phyloP scores from a whole-genome alignment of 1,140 invertebrate genomes.

The Polypedilum vanderplanki region DNA sequence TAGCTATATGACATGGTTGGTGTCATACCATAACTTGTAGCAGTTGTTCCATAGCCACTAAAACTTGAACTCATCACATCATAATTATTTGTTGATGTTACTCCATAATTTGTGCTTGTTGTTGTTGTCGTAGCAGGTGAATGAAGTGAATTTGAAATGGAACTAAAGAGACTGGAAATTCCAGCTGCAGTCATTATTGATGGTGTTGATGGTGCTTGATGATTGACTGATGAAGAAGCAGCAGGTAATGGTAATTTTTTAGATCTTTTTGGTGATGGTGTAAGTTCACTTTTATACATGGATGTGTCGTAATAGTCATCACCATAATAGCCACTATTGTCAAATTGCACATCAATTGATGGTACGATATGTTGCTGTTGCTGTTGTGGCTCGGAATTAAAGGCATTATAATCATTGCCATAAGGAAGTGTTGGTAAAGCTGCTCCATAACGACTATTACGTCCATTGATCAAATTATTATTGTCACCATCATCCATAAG shows the following conservation, averaged over 20 bases:
- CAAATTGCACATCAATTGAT: neutral
- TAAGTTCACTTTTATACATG: slow-evolving; percentile 19
- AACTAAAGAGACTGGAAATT: slow-evolving; percentile 8
- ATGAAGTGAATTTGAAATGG: slow-evolving; percentile 34
- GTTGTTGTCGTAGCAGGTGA: slow-evolving; percentile 36
- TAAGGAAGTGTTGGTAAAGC: neutral
- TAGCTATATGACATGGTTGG: neutral
- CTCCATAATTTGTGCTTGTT: neutral
- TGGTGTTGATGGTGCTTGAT: slow-evolving; percentile 36
- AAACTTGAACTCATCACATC: neutral
- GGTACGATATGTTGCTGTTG: neutral
- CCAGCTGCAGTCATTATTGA: slow-evolving; percentile 34
- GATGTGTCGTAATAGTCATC: slow-evolving; percentile 28
- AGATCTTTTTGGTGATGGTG: slow-evolving; percentile 32
- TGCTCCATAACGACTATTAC: neutral
- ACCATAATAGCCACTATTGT: slow-evolving; percentile 26
- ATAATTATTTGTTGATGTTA: neutral
- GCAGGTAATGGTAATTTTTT: slow-evolving; percentile 34
- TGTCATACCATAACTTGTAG: neutral
- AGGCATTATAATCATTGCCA: neutral
- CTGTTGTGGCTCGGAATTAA: neutral
- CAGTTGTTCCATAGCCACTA: neutral
- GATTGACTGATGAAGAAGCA: slow-evolving; percentile 31
- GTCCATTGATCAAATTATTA: slow-evolving; percentile 13
- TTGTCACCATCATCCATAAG: slow-evolving; percentile 20